phyloP scores from a whole-genome alignment of 2,888 invertebrate species.

The Sphaerophoria rueppellii region DNA sequence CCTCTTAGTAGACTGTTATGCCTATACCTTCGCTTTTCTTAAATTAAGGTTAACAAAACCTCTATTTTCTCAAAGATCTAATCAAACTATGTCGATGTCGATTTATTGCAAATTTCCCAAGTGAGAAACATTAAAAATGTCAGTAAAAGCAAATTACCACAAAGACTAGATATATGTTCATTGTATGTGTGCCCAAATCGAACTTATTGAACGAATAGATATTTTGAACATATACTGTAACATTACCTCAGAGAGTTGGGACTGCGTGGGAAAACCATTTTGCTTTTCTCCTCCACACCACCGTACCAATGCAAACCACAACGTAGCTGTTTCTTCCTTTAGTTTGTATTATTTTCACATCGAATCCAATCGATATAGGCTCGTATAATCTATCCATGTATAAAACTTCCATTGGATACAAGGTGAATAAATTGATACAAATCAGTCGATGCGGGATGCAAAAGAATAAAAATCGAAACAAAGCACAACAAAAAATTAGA shows the following conservation, averaged over 20 bases:
- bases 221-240: constrained; percentile 29
- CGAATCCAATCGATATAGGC: constrained; percentile 35
- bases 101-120: constrained; percentile 69
- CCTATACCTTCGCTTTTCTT: too few species aligned
- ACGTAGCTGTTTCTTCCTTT: background rate
- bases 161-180: background rate
- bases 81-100: constrained; percentile 62
- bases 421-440: constrained; percentile 71
- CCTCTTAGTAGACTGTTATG: too few species aligned
- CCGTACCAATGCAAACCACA: too few species aligned
- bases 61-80: constrained; percentile 31
- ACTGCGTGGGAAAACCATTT: constrained; percentile 66
- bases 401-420: constrained; percentile 53
- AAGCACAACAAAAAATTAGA: background rate
- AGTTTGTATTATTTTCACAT: constrained; percentile 30
- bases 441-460: constrained; percentile 49
- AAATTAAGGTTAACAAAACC: background rate
- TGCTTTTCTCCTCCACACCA: background rate
- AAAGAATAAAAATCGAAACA: constrained; percentile 4
- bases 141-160: constrained; percentile 56
- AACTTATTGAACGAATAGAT: constrained; percentile 15
- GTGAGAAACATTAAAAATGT: constrained; percentile 55
- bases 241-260: constrained; percentile 49
- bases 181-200: too few species aligned
- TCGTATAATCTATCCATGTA: constrained; percentile 31